These are phyloP conservation scores for Euphydryas editha DNA, from an alignment of 2,888 invertebrate genomes.

Conservation along the genomic window DNA sequence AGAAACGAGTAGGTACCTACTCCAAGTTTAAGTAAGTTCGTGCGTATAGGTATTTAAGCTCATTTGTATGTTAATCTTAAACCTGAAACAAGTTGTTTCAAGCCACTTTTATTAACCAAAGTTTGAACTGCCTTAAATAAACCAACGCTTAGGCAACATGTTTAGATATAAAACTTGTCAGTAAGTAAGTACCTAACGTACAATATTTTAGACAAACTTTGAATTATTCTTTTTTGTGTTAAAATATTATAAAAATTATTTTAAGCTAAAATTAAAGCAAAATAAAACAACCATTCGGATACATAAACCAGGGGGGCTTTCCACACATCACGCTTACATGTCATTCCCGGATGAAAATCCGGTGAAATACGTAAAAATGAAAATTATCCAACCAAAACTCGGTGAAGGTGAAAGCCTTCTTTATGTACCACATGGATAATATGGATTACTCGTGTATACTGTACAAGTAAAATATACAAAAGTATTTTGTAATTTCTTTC, in stretches of 20 bases:
- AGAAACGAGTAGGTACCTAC: conserved; percentile 44
- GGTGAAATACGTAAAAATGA: conserved; percentile 28
- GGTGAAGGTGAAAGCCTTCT: conserved; percentile 22
- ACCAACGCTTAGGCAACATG: not conserved
- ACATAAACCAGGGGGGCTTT: conserved; percentile 5
- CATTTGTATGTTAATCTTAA: conserved; percentile 34
- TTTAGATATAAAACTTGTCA: conserved; percentile 1
- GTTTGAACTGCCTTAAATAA: conserved; percentile 16
- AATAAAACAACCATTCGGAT: not conserved
- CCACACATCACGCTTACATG: conserved; percentile 12
- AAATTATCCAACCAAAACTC: conserved; percentile 30
- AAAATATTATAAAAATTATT: not conserved
- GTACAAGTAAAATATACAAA: not conserved
- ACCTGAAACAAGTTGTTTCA: conserved; percentile 17
- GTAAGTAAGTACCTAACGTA: not conserved
- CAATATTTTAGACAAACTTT: not conserved
- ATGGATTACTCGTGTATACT: not conserved
- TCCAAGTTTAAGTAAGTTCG: conserved; percentile 32
- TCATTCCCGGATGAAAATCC: conserved; percentile 20
- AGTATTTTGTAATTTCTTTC: not conserved
- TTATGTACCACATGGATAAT: conserved; percentile 17
- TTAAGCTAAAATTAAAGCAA: not conserved
- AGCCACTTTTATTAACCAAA: conserved; percentile 8
- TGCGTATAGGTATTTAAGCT: conserved; percentile 34
- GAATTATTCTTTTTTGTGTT: not conserved